Conservation (phyloP, 2,797 vertebrate species). For the Liparis tanakae region DNA sequence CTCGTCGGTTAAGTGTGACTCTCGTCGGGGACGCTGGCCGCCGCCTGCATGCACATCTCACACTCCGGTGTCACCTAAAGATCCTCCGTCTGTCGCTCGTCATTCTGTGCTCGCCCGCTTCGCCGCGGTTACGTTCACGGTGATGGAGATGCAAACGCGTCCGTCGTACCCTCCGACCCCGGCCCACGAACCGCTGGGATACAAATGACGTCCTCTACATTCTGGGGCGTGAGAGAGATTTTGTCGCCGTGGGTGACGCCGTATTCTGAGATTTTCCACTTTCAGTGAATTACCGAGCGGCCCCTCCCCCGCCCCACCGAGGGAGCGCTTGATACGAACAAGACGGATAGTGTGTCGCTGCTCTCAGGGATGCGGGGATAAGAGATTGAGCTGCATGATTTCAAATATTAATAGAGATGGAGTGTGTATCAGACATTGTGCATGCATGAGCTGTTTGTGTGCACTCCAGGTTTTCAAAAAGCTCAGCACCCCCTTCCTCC, state of each 20-base stretch:
- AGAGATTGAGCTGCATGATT: constrained; percentile 60
- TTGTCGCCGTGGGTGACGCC: constrained; percentile 16
- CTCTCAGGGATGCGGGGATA: constrained; percentile 26
- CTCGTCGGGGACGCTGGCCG: neutral
- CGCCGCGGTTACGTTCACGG: constrained; percentile 1
- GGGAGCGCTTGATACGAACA: constrained; percentile 45
- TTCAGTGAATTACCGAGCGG: constrained; percentile 39
- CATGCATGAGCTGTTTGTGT: constrained; percentile 68
- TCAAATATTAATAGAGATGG: constrained; percentile 72
- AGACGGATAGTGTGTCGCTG: constrained; percentile 47
- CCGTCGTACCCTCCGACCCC: too few relatives aligned
- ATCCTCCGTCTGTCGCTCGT: constrained; percentile 21
- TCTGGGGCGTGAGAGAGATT: constrained; percentile 20
- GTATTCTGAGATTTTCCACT: constrained; percentile 44
- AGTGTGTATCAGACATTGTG: constrained; percentile 62
- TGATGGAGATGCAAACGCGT: too few relatives aligned
- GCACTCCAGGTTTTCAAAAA: constrained; percentile 58
- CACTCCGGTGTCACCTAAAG: constrained; percentile 3
- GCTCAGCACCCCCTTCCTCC: constrained; percentile 41
- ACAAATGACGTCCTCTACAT: constrained; percentile 16
- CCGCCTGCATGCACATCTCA: constrained; percentile 19
- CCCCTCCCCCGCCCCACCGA: constrained; percentile 14
- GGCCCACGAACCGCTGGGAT: neutral
- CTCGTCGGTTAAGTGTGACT: neutral
- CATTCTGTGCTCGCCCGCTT: constrained; percentile 2